Base-by-base conservation (phyloP, 2,113 vertebrate species). In the Canis aureus region DNA sequence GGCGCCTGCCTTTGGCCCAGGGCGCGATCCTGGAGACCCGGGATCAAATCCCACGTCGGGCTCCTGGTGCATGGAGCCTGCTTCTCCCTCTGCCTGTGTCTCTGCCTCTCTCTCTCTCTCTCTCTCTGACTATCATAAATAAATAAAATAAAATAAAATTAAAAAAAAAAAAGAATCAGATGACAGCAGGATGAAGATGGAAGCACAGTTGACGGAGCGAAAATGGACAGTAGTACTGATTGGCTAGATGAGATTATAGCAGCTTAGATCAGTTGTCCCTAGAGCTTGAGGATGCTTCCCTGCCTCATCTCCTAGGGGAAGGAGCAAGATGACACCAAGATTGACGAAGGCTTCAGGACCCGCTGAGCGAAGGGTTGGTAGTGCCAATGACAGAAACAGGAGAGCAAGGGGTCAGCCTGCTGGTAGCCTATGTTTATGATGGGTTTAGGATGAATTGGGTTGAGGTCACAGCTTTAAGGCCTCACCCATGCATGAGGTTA, bases 311-410 rank as follows among this genome's bases (percentile, higher is more conserved):
- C n/a, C 38, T 12, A 4, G 49, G 11, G 13, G 20, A 25, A 22
- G 60, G 10, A 69, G 32, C 20, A 2, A 51, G 25, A 10, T 7
- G 10, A 81, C 29, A 74, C 64, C 13, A 12, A 29, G 38, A 27
- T 3, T 32, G 67, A 32, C 11, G 20, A 23, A 66, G 19, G 2
- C 29, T 86, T 59, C 62, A 22, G 74, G 69, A 84, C 43, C 17
- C 2, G 4, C 73, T 32, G 32, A 76, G 59, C 35, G 6, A 23
- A 59, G 53, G 35, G 15, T 59, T 1, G 35, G 8, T 57, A 5
- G 32, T 20, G 11, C 38, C 20, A 4, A 6, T 1, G 1, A 4
- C 22, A 2, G 66, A 76, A 60, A 20, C 11, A 0, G 32, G 8
- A 64, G 57, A 64, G 11, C 23, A 22, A 73, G 49, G 5, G 22